phyloP scores from a whole-genome alignment of 92 coral and sea anemone species.

The Phenganax stokvisi region DNA sequence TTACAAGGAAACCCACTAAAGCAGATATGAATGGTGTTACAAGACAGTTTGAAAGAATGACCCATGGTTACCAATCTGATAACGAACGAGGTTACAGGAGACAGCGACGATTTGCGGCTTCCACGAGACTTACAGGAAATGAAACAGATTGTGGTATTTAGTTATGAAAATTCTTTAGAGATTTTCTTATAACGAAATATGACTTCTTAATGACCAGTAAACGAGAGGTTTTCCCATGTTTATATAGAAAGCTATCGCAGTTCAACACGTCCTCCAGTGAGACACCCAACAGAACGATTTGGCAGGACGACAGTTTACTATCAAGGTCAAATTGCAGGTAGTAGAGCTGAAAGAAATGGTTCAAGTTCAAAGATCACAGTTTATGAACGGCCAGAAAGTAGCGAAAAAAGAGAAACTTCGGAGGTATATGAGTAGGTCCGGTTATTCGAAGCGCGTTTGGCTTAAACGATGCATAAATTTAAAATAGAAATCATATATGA shows the following conservation, averaged over 20 bases:
- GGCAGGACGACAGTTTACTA: conserved; percentile 5
- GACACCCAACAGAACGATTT: not conserved
- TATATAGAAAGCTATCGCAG: not conserved
- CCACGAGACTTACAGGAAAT: conserved; percentile 45
- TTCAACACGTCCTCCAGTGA: not conserved
- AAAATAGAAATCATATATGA: too few species aligned
- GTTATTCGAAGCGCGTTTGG: too few species aligned
- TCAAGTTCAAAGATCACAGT: not conserved
- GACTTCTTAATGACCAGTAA: not conserved
- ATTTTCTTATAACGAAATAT: not conserved
- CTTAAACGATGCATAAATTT: too few species aligned
- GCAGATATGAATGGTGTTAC: not conserved
- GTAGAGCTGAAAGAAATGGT: not conserved
- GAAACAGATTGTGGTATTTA: conserved; percentile 38
- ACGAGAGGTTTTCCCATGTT: not conserved
- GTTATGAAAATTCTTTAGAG: conserved; percentile 13
- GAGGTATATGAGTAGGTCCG: not conserved
- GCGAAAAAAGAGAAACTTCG: not conserved
- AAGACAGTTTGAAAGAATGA: not conserved
- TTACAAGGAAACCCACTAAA: too few species aligned
- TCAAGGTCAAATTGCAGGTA: conserved; percentile 9
- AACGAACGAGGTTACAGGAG: conserved; percentile 17
- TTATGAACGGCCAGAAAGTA: not conserved
- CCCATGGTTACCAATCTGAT: conserved; percentile 9
- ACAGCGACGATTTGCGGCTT: conserved; percentile 35